Conservation (phyloP, 2,113 vertebrate species). For the Psophia crepitans region DNA sequence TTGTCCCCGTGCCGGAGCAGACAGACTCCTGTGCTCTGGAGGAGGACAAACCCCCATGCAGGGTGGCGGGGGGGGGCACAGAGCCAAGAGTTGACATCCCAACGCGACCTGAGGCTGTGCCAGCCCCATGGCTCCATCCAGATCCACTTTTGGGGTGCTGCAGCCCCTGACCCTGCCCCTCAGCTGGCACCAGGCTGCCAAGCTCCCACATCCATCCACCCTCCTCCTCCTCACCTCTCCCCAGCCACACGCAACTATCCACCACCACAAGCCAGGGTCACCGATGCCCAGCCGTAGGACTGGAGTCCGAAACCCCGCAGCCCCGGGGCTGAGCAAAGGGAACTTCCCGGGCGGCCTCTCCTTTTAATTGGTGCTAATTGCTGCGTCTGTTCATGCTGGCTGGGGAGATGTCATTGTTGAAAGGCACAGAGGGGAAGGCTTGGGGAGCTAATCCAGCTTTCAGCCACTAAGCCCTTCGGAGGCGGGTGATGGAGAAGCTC, state of each 20-base stretch:
- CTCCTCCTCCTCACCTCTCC: not conserved
- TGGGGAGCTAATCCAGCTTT: constrained; percentile 65
- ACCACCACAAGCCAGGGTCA: not conserved
- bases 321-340: not conserved
- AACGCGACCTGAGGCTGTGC: not conserved
- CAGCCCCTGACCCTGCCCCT: not conserved
- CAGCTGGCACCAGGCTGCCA: not conserved
- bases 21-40: not conserved
- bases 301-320: not conserved
- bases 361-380: constrained; percentile 78
- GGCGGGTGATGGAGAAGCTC: constrained; percentile 54
- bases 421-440: constrained; percentile 63
- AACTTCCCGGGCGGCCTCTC: constrained; percentile 63
- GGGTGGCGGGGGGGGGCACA: not conserved
- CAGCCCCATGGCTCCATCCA: not conserved
- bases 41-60: not conserved
- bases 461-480: constrained; percentile 48
- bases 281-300: not conserved
- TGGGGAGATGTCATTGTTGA: constrained; percentile 69
- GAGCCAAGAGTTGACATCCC: not conserved
- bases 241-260: not conserved
- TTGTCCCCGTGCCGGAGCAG: not conserved
- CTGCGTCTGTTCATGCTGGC: constrained; percentile 68
- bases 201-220: not conserved
- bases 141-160: not conserved